Evolutionary conservation across 2,113 vertebrate genomes (phyloP).

Genomic region (Brienomyrus longianalis): DNA sequence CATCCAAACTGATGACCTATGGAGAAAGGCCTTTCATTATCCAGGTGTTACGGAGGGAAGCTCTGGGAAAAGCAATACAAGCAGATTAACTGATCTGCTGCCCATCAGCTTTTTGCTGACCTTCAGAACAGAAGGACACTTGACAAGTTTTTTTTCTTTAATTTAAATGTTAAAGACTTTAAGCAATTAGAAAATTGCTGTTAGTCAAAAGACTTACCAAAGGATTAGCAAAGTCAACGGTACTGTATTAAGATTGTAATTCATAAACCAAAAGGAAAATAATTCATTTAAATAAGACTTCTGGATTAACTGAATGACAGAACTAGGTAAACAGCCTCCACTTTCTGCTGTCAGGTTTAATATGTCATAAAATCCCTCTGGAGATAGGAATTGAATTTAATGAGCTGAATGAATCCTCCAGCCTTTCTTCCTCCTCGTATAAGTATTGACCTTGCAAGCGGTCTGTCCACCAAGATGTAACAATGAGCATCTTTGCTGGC

Average conservation of each 20-base stretch:
- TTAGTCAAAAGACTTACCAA: not conserved
- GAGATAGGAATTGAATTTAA: not conserved
- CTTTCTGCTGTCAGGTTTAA: not conserved
- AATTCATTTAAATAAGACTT: not conserved
- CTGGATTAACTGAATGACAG: not conserved
- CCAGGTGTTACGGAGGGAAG: not conserved
- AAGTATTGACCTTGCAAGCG: not conserved
- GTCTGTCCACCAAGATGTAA: not conserved
- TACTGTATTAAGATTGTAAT: not conserved
- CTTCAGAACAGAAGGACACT: not conserved
- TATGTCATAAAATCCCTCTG: not conserved
- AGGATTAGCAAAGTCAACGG: not conserved
- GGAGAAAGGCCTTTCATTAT: not conserved
- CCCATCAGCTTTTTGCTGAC: not conserved
- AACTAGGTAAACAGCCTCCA: not conserved
- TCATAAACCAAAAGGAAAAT: not conserved
- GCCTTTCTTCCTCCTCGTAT: not conserved
- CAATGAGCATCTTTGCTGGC: not conserved
- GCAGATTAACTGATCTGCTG: not conserved
- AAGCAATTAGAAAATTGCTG: not conserved
- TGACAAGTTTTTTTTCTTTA: not conserved
- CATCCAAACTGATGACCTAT: conserved; percentile 27
- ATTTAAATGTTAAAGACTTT: not conserved
- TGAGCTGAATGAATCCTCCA: not conserved
- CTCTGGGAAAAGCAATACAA: not conserved